Conservation (phyloP, 1,140 invertebrate species). For the Scaptomyza montana region DNA sequence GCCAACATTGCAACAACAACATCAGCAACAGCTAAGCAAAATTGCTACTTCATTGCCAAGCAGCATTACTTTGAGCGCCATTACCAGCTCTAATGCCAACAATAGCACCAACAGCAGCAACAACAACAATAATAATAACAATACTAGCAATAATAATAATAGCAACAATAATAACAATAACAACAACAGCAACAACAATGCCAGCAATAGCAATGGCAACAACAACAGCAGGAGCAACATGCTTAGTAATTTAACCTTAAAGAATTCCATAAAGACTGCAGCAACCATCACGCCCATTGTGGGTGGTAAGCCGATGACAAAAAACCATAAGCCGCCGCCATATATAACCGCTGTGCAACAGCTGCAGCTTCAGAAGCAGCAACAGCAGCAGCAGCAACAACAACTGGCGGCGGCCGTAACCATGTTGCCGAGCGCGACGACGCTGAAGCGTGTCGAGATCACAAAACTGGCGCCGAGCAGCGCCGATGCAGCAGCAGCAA, state of each 20-base stretch:
- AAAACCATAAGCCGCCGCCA: constrained; percentile 83
- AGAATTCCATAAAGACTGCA: constrained; percentile 74
- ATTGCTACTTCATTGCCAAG: constrained; percentile 70
- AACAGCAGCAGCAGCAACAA: constrained; percentile 76
- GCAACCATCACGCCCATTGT: constrained; percentile 78
- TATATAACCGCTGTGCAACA: constrained; percentile 81
- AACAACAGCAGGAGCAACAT: constrained; percentile 61
- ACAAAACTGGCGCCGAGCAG: constrained; percentile 47
- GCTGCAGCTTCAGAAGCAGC: constrained; percentile 76
- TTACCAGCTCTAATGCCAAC: constrained; percentile 48
- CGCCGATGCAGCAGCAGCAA: constrained; percentile 27
- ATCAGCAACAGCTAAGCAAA: constrained; percentile 70
- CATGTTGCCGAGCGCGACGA: constrained; percentile 80
- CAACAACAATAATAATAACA: constrained; percentile 39
- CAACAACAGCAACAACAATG: constrained; percentile 7
- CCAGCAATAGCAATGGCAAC: constrained; percentile 26
- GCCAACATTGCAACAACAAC: constrained; percentile 65
- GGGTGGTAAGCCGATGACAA: constrained; percentile 78
- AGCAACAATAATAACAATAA: constrained; percentile 4
- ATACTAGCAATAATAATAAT: constrained; percentile 43
- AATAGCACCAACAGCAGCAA: constrained; percentile 24
- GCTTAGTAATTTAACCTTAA: constrained; percentile 56
- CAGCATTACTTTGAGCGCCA: constrained; percentile 75
- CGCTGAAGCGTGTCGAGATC: constrained; percentile 76
- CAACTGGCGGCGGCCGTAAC: constrained; percentile 79